Percentiles rank a stretch among this genome's conserved stretches.
These are phyloP conservation scores for Clitarchus hookeri DNA, from an alignment of 2,888 invertebrate species.

Conservation along the genomic window DNA sequence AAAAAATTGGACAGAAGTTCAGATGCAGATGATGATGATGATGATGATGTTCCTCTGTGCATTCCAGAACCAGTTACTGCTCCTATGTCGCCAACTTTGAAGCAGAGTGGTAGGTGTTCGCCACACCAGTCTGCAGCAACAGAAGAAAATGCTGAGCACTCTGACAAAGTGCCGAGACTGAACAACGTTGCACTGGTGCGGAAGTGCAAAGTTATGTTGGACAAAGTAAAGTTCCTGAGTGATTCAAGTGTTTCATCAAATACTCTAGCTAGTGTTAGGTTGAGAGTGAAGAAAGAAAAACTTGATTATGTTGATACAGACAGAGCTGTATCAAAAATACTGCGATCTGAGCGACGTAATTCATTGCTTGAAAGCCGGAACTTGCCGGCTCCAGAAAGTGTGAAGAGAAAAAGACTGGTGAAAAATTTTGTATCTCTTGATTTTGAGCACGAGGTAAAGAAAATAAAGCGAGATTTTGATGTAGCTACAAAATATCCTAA, in stretches of 20 bases:
- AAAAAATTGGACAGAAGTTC: neutral
- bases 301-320: neutral
- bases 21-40: neutral
- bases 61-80: neutral
- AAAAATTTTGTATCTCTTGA: neutral
- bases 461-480: neutral
- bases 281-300: neutral
- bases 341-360: neutral
- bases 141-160: neutral
- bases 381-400: neutral
- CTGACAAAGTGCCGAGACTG: neutral
- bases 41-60: neutral
- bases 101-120: neutral
- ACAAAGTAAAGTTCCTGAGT: neutral
- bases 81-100: neutral
- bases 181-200: neutral
- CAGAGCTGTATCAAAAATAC: neutral
- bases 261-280: neutral
- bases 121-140: neutral
- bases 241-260: neutral
- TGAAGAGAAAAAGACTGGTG: neutral
- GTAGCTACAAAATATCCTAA: neutral
- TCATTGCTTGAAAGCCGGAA: neutral
- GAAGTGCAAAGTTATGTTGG: neutral
- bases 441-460: neutral